A percentile compares a stretch with the other conserved stretches of the same genome.
Conservation (phyloP, 1,140 invertebrate genomes). For the Lethocerus indicus region DNA sequence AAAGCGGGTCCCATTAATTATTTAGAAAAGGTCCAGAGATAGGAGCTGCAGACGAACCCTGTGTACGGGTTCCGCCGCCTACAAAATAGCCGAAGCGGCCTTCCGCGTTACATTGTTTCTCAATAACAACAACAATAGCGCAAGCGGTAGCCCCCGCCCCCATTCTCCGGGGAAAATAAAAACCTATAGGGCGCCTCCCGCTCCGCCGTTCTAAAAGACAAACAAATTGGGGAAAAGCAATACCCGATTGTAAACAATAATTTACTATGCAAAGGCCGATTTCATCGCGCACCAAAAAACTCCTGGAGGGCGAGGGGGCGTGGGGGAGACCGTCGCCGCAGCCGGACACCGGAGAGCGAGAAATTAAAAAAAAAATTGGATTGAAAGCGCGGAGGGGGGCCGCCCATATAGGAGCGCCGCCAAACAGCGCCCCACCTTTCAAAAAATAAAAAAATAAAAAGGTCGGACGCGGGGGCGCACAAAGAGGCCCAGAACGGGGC, state of each 20-base stretch:
- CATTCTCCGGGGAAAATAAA: too few relatives aligned
- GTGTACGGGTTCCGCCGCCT: too few relatives aligned
- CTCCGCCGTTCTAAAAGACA: too few relatives aligned
- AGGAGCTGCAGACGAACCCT: too few relatives aligned
- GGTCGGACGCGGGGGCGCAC: not conserved
- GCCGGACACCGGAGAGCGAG: conserved; percentile 1
- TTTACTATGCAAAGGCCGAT: conserved; percentile 16
- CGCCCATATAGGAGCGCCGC: not conserved
- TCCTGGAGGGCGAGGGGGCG: conserved; percentile 1
- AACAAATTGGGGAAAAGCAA: conserved; percentile 17
- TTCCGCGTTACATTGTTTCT: too few relatives aligned
- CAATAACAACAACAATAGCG: too few relatives aligned
- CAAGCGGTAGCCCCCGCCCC: too few relatives aligned
- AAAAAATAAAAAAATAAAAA: not conserved
- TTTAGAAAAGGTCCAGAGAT: too few relatives aligned
- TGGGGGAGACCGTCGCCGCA: not conserved
- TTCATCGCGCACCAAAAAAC: conserved; percentile 12
- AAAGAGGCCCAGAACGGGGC: conserved; percentile 2
- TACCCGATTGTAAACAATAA: conserved; percentile 16
- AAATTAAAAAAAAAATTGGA: conserved; percentile 8
- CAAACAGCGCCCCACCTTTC: not conserved
- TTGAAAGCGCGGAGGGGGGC: conserved; percentile 1
- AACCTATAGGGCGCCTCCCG: too few relatives aligned
- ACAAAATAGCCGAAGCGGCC: too few relatives aligned
- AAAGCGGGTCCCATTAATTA: too few relatives aligned